phyloP scores from a whole-genome alignment of 2,888 invertebrate genomes.

The Mesochorus sp. region DNA sequence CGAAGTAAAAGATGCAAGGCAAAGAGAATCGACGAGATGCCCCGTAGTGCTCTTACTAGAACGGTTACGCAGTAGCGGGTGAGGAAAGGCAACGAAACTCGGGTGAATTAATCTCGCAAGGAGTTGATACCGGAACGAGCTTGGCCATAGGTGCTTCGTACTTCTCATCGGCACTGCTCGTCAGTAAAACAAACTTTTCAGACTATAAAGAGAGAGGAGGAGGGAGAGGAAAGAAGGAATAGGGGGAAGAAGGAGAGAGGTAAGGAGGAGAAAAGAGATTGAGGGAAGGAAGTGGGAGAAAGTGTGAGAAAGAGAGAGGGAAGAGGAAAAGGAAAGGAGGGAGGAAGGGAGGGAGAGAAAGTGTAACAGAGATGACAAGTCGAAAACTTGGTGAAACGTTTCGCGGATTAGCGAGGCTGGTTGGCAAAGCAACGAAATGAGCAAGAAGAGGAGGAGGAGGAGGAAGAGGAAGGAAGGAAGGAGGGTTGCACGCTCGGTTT shows the following conservation, averaged over 20 bases:
- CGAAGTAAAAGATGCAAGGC: background rate
- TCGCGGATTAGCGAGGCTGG: conserved; percentile 66
- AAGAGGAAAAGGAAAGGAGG: conserved; percentile 19
- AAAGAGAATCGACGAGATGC: background rate
- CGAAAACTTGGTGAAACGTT: conserved; percentile 64
- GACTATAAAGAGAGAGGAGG: conserved; percentile 23
- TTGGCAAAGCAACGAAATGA: conserved; percentile 42
- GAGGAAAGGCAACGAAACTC: conserved; percentile 39
- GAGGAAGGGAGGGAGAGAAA: conserved; percentile 20
- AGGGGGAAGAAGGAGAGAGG: no score
- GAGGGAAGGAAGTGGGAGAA: conserved; percentile 13
- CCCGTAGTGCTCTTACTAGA: background rate
- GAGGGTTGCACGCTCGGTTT: conserved; percentile 11
- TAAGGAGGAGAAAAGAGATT: conserved; percentile 13
- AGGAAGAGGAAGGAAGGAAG: background rate
- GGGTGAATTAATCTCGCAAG: conserved; percentile 65
- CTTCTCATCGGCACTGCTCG: conserved; percentile 47
- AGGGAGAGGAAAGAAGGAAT: no score
- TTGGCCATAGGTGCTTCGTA: conserved; percentile 61
- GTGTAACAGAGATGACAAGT: conserved; percentile 28
- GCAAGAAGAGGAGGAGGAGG: background rate
- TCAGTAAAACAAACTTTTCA: conserved; percentile 64
- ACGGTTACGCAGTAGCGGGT: background rate
- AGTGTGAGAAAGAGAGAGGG: conserved; percentile 26
- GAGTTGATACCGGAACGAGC: conserved; percentile 60